These are phyloP conservation scores for Pyrrhosoma nymphula DNA, from an alignment of 2,888 invertebrate genomes.

Conservation along the genomic window DNA sequence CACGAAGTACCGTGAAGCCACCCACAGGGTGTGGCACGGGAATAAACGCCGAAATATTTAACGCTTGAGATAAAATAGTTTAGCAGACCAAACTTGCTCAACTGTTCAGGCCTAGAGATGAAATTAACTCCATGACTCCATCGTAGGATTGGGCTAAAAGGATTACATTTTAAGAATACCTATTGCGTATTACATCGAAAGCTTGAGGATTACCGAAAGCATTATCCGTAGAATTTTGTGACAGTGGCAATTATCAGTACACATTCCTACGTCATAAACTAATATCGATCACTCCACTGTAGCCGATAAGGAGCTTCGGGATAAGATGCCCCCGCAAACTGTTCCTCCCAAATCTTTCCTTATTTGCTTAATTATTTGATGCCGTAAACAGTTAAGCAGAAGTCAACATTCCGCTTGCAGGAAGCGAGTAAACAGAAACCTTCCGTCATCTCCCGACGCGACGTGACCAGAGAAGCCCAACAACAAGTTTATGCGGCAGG, in stretches of 20 bases:
- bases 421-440: neutral
- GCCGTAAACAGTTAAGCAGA: conserved; percentile 41
- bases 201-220: too few species aligned
- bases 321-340: neutral
- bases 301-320: neutral
- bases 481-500: neutral
- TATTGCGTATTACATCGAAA: too few species aligned
- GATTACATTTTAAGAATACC: too few species aligned
- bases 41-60: too few species aligned
- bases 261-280: neutral
- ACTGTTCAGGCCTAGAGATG: too few species aligned
- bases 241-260: neutral
- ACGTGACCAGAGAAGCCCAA: neutral
- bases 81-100: too few species aligned
- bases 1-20: too few species aligned
- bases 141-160: too few species aligned
- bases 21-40: too few species aligned
- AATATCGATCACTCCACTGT: neutral
- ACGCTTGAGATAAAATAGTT: too few species aligned
- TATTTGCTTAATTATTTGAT: neutral
- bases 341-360: neutral
- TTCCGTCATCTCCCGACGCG: neutral
- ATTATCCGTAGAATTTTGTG: neutral
- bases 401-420: conserved; percentile 12
- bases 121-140: too few species aligned